Conservation (phyloP, 2,113 vertebrate species). For the Capricornis sumatraensis region DNA sequence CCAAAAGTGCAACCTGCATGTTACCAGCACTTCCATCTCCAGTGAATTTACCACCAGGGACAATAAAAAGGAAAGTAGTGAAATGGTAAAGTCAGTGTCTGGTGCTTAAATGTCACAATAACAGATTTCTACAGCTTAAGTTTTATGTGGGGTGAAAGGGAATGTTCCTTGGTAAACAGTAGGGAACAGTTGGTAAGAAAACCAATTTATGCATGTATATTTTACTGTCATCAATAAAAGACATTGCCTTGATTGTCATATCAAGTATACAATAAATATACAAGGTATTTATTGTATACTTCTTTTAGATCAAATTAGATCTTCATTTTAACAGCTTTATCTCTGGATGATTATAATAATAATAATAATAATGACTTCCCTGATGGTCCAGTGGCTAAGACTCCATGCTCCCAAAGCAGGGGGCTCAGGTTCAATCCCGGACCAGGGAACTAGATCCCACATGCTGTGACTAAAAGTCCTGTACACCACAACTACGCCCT, state of each 20-base stretch:
- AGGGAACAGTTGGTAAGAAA: not conserved
- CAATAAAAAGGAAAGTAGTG: conserved; percentile 12
- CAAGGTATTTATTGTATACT: not conserved
- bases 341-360: not conserved
- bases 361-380: not conserved
- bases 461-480: not conserved
- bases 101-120: conserved; percentile 38
- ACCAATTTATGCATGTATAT: not conserved
- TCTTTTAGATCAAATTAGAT: not conserved
- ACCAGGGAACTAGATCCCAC: not conserved
- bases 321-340: not conserved
- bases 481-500: not conserved
- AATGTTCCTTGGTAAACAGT: conserved; percentile 28
- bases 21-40: not conserved
- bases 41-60: not conserved
- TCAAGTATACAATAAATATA: not conserved
- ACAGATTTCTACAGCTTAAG: conserved; percentile 23
- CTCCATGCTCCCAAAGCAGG: not conserved
- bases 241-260: not conserved
- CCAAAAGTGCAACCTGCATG: not conserved
- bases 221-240: not conserved
- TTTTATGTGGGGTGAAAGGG: not conserved
- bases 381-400: not conserved
- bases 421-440: not conserved
- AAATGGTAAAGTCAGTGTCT: conserved; percentile 5